Base-by-base conservation (phyloP, 2,113 vertebrate genomes). In the Hiodon tergisus region DNA sequence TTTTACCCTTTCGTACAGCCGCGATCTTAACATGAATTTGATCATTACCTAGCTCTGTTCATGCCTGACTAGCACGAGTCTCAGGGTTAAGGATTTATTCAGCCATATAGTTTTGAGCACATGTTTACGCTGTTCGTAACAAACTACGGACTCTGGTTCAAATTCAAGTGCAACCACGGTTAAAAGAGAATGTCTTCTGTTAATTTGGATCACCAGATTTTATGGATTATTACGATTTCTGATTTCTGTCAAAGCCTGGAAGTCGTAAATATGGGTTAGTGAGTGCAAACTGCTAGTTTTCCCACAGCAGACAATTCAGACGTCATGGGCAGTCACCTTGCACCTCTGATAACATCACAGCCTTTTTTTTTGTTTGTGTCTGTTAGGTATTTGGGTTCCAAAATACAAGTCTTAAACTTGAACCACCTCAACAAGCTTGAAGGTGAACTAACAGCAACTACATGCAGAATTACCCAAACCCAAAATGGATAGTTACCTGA, bases 301-400 rank as follows among this genome's bases (percentile, higher is more conserved):
- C 6, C 16, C 60, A 51, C 10, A n/a, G 17, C 53, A 50, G 68
- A 65, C 54, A 10, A 13, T 71, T 71, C 31, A 62, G 6, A 16
- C 46, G 46, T 50, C 53, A 48, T 58, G 13, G 7, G 31, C 54
- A 10, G 54, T 63, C 65, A 67, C 14, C 55, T 60, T 3, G 46
- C 48, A 47, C 5, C 46, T 46, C 31, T 17, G 63, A 75, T 75
- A 75, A 59, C 65, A 67, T 75, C 63, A 16, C 63, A 51, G 5
- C 65, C 4, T 5, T 31, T 31, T 31, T 31, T 48, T 17, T 68
- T 67, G 11, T 58, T 74, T 58, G 62, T 50, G 50, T 58, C 53
- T 57, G 4, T 2, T 4, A 5, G 73, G n/a, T 55, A 55, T 55
- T 14, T 57, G 5, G 10, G 53, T 17, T 57, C 63, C 61, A 13